Percentiles rank a stretch among this genome's conserved stretches.
phyloP scores from a whole-genome alignment of 2,797 vertebrate species.

The Trachurus trachurus region DNA sequence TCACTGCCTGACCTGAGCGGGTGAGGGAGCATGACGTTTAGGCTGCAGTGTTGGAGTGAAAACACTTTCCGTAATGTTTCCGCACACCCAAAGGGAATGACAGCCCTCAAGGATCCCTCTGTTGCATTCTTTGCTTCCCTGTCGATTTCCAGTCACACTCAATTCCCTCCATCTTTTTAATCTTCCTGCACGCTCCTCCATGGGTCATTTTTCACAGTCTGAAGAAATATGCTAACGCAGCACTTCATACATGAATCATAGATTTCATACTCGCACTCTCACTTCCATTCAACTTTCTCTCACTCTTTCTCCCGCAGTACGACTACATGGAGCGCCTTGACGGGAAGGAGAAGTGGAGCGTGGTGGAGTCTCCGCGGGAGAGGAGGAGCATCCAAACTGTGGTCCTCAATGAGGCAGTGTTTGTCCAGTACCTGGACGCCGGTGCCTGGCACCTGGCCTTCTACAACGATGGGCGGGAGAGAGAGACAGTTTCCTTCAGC shows the following conservation, averaged over 20 bases:
- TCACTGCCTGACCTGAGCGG: slow-evolving; percentile 56
- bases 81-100: slow-evolving; percentile 31
- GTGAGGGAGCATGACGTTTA: slow-evolving; percentile 16
- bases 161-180: slow-evolving; percentile 40
- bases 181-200: slow-evolving; percentile 41
- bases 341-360: slow-evolving; percentile 99
- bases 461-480: slow-evolving; percentile 98
- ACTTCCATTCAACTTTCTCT: slow-evolving; percentile 28
- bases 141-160: slow-evolving; percentile 30
- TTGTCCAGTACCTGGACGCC: slow-evolving; percentile 96
- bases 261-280: slow-evolving; percentile 22
- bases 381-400: slow-evolving; percentile 96
- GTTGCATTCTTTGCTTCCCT: slow-evolving; percentile 43
- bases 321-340: slow-evolving; percentile 99
- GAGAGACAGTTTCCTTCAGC: slow-evolving; percentile 95
- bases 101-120: slow-evolving; percentile 28
- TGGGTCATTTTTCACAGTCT: slow-evolving; percentile 50
- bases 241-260: slow-evolving; percentile 34
- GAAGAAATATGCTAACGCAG: slow-evolving; percentile 33
- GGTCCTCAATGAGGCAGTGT: slow-evolving; percentile 97
- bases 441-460: slow-evolving; percentile 98
- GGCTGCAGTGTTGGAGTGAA: slow-evolving; percentile 9
- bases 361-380: slow-evolving; percentile 95
- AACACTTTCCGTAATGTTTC: slow-evolving; percentile 21
- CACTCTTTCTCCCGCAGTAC: slow-evolving; percentile 83